Evolutionary conservation across 2,113 vertebrate species (phyloP).

Genomic region (Cathartes aura): DNA sequence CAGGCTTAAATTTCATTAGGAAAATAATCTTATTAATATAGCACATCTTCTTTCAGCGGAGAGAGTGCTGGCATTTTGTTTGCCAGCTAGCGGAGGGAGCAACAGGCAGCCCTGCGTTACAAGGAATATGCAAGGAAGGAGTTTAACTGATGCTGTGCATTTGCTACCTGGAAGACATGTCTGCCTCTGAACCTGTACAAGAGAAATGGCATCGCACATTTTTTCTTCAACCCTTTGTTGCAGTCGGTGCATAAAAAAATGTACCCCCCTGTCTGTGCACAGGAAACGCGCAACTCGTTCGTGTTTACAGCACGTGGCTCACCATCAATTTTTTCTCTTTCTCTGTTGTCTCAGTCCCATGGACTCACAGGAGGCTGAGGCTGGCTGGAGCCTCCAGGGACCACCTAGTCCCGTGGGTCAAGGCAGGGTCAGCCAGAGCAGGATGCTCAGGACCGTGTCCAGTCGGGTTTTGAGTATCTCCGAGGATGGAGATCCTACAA

Average conservation of each 20-base stretch:
- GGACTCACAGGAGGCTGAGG: too few relatives aligned
- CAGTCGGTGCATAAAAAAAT: accelerated
- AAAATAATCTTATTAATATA: not conserved
- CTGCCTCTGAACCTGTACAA: not conserved
- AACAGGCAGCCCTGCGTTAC: not conserved
- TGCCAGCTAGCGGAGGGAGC: not conserved
- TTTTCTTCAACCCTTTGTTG: not conserved
- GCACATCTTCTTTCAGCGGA: not conserved
- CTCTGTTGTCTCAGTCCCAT: not conserved
- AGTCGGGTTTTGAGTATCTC: not conserved
- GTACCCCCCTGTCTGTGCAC: not conserved
- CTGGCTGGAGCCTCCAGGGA: not conserved
- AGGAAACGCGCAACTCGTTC: accelerated
- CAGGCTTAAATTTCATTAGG: not conserved
- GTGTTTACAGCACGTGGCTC: not conserved
- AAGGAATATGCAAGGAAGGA: not conserved
- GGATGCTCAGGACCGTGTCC: not conserved
- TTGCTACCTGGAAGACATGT: not conserved
- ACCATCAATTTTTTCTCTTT: too few relatives aligned
- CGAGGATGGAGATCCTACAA: not conserved
- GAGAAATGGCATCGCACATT: not conserved
- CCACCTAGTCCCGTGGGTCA: not conserved
- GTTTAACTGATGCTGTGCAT: not conserved
- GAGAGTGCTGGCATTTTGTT: not conserved
- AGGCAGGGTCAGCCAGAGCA: not conserved